Conservation (phyloP, 2,113 vertebrate genomes). For the Heloderma charlesbogerti region DNA sequence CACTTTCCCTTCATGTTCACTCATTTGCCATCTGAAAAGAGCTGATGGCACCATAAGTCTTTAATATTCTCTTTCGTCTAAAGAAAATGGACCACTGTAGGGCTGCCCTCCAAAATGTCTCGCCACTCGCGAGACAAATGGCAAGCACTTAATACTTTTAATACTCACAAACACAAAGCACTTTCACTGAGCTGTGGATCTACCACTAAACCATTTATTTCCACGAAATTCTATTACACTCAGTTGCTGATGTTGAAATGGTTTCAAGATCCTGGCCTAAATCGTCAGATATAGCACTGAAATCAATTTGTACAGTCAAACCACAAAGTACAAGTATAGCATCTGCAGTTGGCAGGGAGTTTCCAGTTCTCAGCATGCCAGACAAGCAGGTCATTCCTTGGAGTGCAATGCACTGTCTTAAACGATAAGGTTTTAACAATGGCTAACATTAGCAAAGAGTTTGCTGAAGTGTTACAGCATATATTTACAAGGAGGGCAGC, state of each 20-base stretch:
- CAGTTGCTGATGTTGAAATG: background rate
- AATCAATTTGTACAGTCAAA: conserved; percentile 9
- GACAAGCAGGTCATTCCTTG: conserved; percentile 25
- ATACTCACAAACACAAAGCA: background rate
- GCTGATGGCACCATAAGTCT: background rate
- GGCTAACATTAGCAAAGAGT: conserved; percentile 28
- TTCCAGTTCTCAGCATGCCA: conserved; percentile 16
- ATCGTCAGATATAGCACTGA: conserved; percentile 29
- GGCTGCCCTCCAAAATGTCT: background rate
- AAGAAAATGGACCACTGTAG: background rate
- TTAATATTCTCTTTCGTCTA: background rate
- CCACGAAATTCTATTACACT: background rate
- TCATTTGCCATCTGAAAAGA: background rate
- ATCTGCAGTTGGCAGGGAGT: conserved; percentile 13
- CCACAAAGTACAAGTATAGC: background rate
- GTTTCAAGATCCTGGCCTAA: conserved; percentile 16
- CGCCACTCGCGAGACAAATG: background rate
- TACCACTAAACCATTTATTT: background rate
- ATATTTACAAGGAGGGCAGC: conserved; percentile 40
- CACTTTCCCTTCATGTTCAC: background rate
- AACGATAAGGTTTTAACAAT: conserved; percentile 22
- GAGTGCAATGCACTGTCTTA: background rate
- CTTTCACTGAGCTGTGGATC: background rate
- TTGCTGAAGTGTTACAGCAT: conserved; percentile 29
- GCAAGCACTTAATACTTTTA: background rate